Evolutionary conservation across 23 tunicate genomes (phyloP).

Genomic region (Halocynthia roretzi): DNA sequence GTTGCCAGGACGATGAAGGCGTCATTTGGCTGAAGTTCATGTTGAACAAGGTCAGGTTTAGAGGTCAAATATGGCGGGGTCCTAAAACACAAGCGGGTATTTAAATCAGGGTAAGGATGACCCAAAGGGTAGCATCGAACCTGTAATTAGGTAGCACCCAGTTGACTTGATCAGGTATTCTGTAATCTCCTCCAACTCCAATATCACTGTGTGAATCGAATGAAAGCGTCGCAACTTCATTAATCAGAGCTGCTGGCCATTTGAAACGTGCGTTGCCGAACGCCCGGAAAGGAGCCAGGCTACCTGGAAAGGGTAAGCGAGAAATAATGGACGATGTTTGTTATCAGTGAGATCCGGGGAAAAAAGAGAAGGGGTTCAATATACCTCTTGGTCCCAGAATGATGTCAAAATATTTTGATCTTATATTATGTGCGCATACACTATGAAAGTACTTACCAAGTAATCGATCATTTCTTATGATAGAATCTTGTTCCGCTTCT

Average conservation of each 20-base stretch:
- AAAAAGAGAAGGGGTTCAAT: no score
- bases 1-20: conserved; percentile 5
- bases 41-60: conserved; percentile 4
- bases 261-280: conserved; percentile 10
- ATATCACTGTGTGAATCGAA: neutral
- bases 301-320: neutral
- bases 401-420: neutral
- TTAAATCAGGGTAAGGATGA: no score
- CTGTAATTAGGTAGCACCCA: conserved; percentile 1
- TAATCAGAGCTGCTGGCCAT: neutral
- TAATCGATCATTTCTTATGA: conserved; percentile 2
- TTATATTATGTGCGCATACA: neutral
- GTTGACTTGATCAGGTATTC: conserved; percentile 5
- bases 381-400: neutral
- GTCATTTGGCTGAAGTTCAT: conserved; percentile 6
- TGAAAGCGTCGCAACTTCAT: neutral
- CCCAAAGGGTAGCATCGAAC: neutral
- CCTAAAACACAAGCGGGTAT: neutral
- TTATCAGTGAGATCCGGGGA: no score
- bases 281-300: conserved; percentile 5
- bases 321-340: no score
- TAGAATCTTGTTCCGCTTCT: neutral
- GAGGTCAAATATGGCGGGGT: conserved; percentile 8
- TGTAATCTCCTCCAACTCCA: conserved; percentile 11
- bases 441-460: neutral